These are phyloP conservation scores for Saguinus midas DNA, from an alignment of 2,113 vertebrate species.

Conservation along the genomic window DNA sequence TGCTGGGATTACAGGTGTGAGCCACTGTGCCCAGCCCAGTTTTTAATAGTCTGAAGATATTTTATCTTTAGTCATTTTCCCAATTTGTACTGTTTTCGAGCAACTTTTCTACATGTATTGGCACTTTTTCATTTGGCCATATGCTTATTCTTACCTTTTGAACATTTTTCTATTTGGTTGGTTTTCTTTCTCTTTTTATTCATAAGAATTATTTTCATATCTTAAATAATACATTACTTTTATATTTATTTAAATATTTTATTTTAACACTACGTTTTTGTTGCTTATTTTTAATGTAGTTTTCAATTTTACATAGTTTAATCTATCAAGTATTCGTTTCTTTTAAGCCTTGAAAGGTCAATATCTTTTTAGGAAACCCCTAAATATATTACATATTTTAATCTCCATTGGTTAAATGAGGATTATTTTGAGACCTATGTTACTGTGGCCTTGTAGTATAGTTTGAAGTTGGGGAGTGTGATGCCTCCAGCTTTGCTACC, in stretches of 20 bases:
- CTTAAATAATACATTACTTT: neutral
- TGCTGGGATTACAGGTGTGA: too few species aligned
- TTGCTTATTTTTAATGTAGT: neutral
- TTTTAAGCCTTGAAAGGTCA: neutral
- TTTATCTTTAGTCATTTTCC: neutral
- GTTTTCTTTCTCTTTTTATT: neutral
- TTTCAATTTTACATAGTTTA: neutral
- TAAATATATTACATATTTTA: neutral
- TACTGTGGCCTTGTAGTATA: too few species aligned
- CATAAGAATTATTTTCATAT: neutral
- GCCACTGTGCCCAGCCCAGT: too few species aligned
- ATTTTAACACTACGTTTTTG: neutral
- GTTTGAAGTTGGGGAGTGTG: too few species aligned
- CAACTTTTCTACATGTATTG: neutral
- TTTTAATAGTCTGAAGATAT: neutral
- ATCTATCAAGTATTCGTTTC: neutral
- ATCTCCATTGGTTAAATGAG: neutral
- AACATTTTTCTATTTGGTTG: neutral
- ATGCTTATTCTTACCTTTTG: neutral
- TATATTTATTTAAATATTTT: neutral
- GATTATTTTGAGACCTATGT: neutral
- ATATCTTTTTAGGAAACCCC: neutral
- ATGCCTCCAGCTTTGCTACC: too few species aligned
- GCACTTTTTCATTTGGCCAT: neutral
- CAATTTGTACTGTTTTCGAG: neutral